These are phyloP conservation scores for Musca domestica DNA, from an alignment of 1,140 invertebrate species.

Conservation along the genomic window DNA sequence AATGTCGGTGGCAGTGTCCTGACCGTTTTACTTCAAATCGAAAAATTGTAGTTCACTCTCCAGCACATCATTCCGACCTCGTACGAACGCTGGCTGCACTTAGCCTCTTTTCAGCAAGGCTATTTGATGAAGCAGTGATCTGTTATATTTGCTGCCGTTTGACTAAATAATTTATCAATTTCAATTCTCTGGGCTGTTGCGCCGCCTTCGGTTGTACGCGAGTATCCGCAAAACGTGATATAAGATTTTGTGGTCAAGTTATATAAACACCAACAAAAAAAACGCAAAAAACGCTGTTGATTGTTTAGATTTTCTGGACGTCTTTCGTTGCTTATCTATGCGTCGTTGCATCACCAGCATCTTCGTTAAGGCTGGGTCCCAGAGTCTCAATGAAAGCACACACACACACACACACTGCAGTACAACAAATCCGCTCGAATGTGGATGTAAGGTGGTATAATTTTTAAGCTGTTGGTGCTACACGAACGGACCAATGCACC, in stretches of 20 bases:
- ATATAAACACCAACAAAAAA: background rate
- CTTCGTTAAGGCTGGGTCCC: background rate
- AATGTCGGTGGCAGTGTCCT: no score
- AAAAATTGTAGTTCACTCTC: no score
- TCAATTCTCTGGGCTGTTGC: background rate
- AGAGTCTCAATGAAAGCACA: no score
- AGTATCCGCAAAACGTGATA: constrained; percentile 8
- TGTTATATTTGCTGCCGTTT: constrained; percentile 14
- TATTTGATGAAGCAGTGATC: background rate
- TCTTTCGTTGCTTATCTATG: constrained; percentile 6
- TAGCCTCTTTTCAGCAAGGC: no score
- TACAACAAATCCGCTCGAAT: no score
- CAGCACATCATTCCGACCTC: no score
- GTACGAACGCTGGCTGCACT: no score
- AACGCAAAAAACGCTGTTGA: constrained; percentile 12
- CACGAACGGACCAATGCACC: no score
- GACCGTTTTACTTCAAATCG: no score
- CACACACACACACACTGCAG: no score
- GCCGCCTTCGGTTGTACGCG: background rate
- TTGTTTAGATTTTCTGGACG: constrained; percentile 17
- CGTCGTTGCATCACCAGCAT: constrained; percentile 12
- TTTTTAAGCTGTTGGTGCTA: no score
- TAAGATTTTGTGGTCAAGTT: constrained; percentile 10
- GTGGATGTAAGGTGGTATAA: no score
- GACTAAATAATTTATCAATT: constrained; percentile 19